A percentile compares a stretch with the other conserved stretches of the same genome.
phyloP scores from a whole-genome alignment of 2,888 invertebrate species.

The Myathropa florea region DNA sequence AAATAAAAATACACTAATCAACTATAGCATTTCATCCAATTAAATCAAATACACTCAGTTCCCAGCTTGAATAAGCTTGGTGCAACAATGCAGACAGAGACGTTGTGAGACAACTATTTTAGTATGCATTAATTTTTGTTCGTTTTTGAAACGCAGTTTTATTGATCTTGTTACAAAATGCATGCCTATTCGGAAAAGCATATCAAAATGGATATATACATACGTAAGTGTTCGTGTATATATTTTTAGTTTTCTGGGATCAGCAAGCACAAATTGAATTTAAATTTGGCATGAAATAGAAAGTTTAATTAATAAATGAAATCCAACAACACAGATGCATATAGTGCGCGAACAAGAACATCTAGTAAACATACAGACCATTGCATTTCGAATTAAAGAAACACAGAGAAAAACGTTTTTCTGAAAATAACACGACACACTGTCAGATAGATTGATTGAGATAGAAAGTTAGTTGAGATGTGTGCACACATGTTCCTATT shows the following conservation, averaged over 20 bases:
- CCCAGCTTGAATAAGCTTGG: background rate
- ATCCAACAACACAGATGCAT: conserved; percentile 35
- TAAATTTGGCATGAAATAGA: conserved; percentile 80
- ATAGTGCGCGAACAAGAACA: conserved; percentile 9
- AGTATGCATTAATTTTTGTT: background rate
- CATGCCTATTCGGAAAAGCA: background rate
- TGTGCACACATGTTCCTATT: background rate
- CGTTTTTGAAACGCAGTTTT: conserved; percentile 27
- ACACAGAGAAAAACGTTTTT: background rate
- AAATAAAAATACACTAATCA: conserved; percentile 72
- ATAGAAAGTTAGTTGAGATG: conserved; percentile 23
- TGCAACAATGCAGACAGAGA: conserved; percentile 5
- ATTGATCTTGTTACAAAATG: conserved; percentile 39
- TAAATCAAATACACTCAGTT: conserved; percentile 26
- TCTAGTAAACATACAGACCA: conserved; percentile 22
- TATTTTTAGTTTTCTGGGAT: conserved; percentile 74
- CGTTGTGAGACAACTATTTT: conserved; percentile 3
- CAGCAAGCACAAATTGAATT: conserved; percentile 77
- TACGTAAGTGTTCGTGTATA: background rate
- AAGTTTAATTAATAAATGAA: conserved; percentile 75
- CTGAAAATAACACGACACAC: conserved; percentile 17
- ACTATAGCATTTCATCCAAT: conserved; percentile 68
- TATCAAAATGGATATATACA: background rate
- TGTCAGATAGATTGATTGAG: conserved; percentile 51
- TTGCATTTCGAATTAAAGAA: conserved; percentile 32